Percentiles rank a stretch among this genome's conserved stretches.
phyloP scores from a whole-genome alignment of 2,113 vertebrate species.

The Engraulis encrasicolus region DNA sequence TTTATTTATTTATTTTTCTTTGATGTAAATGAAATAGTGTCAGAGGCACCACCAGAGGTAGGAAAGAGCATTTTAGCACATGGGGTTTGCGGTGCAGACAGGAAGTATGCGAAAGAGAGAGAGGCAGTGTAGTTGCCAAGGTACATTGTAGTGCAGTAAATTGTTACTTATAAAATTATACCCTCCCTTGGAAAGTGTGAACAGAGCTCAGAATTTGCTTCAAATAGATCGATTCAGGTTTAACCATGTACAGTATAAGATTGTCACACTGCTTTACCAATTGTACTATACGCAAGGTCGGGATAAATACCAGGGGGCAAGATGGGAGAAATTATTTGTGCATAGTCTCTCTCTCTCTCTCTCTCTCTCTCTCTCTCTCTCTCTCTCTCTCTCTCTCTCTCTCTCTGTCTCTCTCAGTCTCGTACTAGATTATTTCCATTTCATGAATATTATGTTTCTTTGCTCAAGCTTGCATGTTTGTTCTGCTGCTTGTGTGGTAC shows the following conservation, averaged over 20 bases:
- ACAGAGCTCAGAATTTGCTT: too few relatives aligned
- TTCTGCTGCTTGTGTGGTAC: background rate
- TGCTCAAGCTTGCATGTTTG: background rate
- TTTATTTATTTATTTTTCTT: background rate
- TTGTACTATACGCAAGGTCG: background rate
- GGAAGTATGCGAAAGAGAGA: too few relatives aligned
- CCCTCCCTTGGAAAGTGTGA: too few relatives aligned
- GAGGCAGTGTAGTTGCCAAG: background rate
- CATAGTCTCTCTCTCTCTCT: too few relatives aligned
- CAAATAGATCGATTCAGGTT: too few relatives aligned
- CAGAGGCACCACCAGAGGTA: background rate
- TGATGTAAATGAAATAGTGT: background rate
- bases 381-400: too few relatives aligned
- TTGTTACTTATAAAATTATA: background rate
- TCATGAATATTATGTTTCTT: too few relatives aligned
- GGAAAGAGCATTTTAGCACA: background rate
- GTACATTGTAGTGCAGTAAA: background rate
- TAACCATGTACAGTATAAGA: background rate
- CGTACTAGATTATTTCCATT: background rate
- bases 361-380: too few relatives aligned
- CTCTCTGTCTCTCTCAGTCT: too few relatives aligned
- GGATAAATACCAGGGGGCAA: background rate
- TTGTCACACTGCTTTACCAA: background rate
- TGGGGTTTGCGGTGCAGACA: background rate
- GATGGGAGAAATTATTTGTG: too few relatives aligned